Base-by-base conservation (phyloP, 2,797 vertebrate species). In the Spheniscus humboldti region DNA sequence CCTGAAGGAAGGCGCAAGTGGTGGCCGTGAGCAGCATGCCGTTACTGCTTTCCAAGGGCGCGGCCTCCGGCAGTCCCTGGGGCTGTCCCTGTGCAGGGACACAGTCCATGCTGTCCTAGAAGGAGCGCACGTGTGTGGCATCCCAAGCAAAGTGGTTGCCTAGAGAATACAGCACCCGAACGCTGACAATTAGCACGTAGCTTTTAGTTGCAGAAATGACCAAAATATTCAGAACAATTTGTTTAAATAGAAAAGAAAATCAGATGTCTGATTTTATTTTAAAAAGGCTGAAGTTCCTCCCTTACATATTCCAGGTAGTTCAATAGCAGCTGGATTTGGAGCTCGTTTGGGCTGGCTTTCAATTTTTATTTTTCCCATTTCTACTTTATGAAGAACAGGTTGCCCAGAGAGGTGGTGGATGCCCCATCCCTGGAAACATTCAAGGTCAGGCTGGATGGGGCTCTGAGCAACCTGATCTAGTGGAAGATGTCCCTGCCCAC, bases 81-180 rank as follows among this genome's bases (percentile, higher is more conserved):
- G 60, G 83, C 55, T 43, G 27, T 79, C 14, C 62, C 73, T 1
- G 0, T 2, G 43, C 78, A 37, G 67, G 43, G 41, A 60, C 39
- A 7, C 0, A 1, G 24, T 13, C 64, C 47, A 12, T 0, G 0
- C 16, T 67, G 35, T 23, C 67, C 48, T 14, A 11, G 64, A 30
- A 60, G 43, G 24, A 45, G 30, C 23, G 16, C 25, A 63, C 2
- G 1, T 30, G 7, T 1, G 7, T 13, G 72, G 72, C 43, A 83
- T 16, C 77, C 66, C 18, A 6, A 31, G 45, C 11, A 27, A 55
- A 77, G 64, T 3, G 24, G 4, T 18, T 24, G 18, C 33, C 66
- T 39, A 59, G 43, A 47, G 48, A 63, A 72, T 3, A 12, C 47
- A 50, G 24, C 59, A 18, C 20, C 28, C 3, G 0, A 41, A 45